phyloP scores from a whole-genome alignment of 1,140 invertebrate genomes.

The Oncopeltus fasciatus region DNA sequence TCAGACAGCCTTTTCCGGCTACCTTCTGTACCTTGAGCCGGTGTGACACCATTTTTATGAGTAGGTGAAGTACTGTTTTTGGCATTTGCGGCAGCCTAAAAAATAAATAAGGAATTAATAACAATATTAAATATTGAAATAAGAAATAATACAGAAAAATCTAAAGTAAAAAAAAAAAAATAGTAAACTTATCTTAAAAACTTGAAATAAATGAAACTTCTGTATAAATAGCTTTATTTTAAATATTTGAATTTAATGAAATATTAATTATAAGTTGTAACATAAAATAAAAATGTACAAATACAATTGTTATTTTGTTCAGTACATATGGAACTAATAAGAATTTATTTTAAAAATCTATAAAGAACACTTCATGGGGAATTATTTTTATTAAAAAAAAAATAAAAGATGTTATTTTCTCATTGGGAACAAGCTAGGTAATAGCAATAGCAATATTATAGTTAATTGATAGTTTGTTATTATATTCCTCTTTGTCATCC shows the following conservation, averaged over 20 bases:
- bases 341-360: too few species aligned
- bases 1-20: slow-evolving; percentile 27
- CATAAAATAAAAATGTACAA: too few species aligned
- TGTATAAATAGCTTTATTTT: too few species aligned
- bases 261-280: too few species aligned
- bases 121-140: too few species aligned
- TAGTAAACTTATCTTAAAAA: too few species aligned
- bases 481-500: neutral
- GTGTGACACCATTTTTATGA: slow-evolving; percentile 21
- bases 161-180: too few species aligned
- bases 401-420: neutral
- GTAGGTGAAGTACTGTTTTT: slow-evolving; percentile 18
- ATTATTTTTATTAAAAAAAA: neutral
- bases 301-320: too few species aligned
- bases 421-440: neutral
- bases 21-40: slow-evolving; percentile 1
- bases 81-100: slow-evolving; percentile 29
- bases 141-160: too few species aligned
- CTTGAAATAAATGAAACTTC: too few species aligned
- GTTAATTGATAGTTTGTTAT: neutral
- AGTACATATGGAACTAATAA: too few species aligned
- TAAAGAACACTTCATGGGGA: neutral
- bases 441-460: neutral
- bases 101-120: slow-evolving; percentile 1
- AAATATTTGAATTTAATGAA: too few species aligned